Evolutionary conservation across 2,113 vertebrate genomes (phyloP), one percentile per base, ranked within the genome.

Genomic region (Pseudorectes ferrugineus): DNA sequence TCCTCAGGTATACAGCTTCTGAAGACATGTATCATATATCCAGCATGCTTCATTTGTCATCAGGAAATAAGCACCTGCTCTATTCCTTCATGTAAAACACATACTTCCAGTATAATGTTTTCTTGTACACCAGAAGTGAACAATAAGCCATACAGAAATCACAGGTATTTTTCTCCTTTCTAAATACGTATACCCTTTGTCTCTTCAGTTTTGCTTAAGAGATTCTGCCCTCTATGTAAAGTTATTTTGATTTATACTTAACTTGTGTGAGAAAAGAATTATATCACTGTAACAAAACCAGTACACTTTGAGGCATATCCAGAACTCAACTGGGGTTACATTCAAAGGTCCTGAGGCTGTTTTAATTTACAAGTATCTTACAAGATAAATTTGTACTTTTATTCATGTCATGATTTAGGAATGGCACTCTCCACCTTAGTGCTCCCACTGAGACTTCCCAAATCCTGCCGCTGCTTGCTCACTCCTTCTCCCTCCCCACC

Each of bases 321-420:
- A 92, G 92, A 96, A 95, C 35, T 52, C 63, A 95, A 54, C 8
- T 28, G 61, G 62, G 51, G 92, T 92, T 89, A 81, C 35, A 43
- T 63, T 97, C 76, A 96, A 90, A 97, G 94, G 96, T 98, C 97
- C 95, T 72, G 93, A 97, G 98, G 98, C 97, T 99, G 97, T 98
- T 99, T 98, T 98, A 98, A 98, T 98, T 98, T 96, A 95, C 97
- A 98, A 98, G 98, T 98, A 98, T 98, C 98, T 98, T 97, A 98
- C 97, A 98, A 96, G 88, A 98, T 96, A 94, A 96, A 96, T 85
- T 83, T 95, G 81, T 97, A 95, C 70, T 45, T 98, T 97, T 97
- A 61, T 70, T 77, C 23, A 29, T 24, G 23, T 52, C 4, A 52
- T 62, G 19, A 38, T 52, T 81, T 89, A 67, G 45, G 61, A 81